These are phyloP conservation scores for Hephaestus fuliginosus DNA, from an alignment of 2,797 vertebrate genomes.

Conservation along the genomic window DNA sequence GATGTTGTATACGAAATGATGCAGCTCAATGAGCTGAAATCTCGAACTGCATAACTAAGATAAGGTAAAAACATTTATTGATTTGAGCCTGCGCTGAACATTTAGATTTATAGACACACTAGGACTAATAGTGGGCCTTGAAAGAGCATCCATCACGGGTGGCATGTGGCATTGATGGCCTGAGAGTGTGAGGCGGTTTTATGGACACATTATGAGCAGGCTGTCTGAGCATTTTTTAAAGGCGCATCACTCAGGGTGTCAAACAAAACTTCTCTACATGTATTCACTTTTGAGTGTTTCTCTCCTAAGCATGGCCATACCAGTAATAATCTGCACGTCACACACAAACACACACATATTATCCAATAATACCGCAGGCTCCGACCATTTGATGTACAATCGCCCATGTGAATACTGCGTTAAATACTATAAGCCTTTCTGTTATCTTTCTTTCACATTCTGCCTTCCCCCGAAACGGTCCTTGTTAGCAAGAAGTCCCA, in stretches of 20 bases:
- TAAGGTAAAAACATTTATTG: conserved; percentile 67
- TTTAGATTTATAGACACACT: conserved; percentile 71
- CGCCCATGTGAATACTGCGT: conserved; percentile 54
- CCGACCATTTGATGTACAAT: conserved; percentile 58
- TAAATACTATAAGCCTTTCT: conserved; percentile 62
- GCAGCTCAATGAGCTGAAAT: conserved; percentile 60
- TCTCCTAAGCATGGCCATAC: conserved; percentile 22
- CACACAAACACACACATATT: conserved; percentile 39
- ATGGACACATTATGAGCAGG: conserved; percentile 81
- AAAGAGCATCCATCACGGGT: conserved; percentile 80
- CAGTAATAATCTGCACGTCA: conserved; percentile 32
- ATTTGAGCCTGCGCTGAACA: conserved; percentile 70
- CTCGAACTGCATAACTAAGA: conserved; percentile 39
- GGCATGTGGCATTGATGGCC: conserved; percentile 75
- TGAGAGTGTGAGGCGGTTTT: conserved; percentile 78
- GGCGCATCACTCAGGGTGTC: conserved; percentile 79
- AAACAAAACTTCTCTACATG: conserved; percentile 60
- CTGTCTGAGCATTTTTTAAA: conserved; percentile 80
- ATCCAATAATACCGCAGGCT: conserved; percentile 54
- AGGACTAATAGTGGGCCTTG: conserved; percentile 69
- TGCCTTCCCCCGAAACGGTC: conserved; percentile 31
- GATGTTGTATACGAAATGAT: conserved; percentile 57
- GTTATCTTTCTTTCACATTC: conserved; percentile 71
- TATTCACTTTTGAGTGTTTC: conserved; percentile 58
- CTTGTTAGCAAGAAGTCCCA: conserved; percentile 60